These are phyloP conservation scores for Alitta virens DNA, from an alignment of 2,888 invertebrate species.

Conservation along the genomic window DNA sequence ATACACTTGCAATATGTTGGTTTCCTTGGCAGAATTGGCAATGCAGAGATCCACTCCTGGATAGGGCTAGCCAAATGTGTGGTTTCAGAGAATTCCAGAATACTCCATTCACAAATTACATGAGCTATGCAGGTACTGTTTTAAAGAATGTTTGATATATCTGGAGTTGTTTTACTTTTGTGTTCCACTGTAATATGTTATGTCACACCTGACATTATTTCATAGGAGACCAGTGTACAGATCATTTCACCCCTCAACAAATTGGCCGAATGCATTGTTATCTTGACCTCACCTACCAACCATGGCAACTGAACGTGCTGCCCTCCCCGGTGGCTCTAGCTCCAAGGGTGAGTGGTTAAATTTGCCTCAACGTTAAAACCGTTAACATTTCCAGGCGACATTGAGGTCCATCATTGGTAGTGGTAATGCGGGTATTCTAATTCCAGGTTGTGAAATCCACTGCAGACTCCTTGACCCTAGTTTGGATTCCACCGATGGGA, in stretches of 20 bases:
- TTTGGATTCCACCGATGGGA: constrained; percentile 43
- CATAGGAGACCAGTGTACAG: constrained; percentile 44
- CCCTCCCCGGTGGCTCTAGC: constrained; percentile 42
- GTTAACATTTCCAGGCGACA: no score
- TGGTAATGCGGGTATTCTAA: no score
- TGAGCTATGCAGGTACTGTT: constrained; percentile 53
- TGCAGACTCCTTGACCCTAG: constrained; percentile 30
- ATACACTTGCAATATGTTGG: no score
- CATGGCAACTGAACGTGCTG: constrained; percentile 32
- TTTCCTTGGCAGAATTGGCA: constrained; percentile 28
- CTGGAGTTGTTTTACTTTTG: no score
- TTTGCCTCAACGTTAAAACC: no score
- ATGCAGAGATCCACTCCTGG: constrained; percentile 40
- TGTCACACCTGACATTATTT: no score
- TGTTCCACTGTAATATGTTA: no score
- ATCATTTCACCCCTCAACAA: constrained; percentile 50
- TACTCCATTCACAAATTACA: constrained; percentile 49
- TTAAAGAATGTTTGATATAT: no score
- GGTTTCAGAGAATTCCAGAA: constrained; percentile 33
- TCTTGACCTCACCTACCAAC: constrained; percentile 46
- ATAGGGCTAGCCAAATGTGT: constrained; percentile 33
- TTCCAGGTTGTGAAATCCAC: no score
- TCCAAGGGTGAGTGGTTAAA: constrained; percentile 38
- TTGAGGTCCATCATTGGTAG: no score
- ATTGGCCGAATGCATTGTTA: constrained; percentile 56